phyloP scores from a whole-genome alignment of 2,113 vertebrate genomes.

The Pelvicachromis taeniatus region DNA sequence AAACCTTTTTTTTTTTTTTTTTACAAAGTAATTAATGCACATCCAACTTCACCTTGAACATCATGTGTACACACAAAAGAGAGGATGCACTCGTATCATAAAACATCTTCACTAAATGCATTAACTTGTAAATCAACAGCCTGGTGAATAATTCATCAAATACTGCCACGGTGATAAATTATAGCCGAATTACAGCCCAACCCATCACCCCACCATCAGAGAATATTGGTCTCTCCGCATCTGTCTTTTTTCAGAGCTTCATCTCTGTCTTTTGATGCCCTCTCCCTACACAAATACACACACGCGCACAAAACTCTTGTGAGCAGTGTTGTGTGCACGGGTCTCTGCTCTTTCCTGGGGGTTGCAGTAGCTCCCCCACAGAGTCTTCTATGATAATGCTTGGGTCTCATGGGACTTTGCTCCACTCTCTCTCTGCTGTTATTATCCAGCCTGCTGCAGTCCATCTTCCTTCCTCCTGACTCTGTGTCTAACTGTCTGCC shows the following conservation, averaged over 20 bases:
- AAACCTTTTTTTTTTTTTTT: constrained; percentile 4
- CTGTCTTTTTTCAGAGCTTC: background rate
- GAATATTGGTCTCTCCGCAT: background rate
- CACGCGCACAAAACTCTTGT: background rate
- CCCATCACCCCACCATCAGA: background rate
- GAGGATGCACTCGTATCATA: background rate
- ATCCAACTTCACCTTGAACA: background rate
- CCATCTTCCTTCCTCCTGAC: constrained; percentile 1
- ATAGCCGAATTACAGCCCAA: constrained; percentile 13
- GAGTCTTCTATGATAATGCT: constrained; percentile 10
- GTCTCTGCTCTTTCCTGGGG: constrained; percentile 10
- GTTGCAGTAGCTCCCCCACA: constrained; percentile 3
- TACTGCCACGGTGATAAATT: constrained; percentile 36
- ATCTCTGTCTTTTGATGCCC: background rate
- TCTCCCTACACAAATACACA: background rate
- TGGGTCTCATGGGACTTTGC: constrained; percentile 12
- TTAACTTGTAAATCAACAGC: constrained; percentile 44
- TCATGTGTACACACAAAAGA: background rate
- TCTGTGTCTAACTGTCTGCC: constrained; percentile 17
- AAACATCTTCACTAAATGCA: constrained; percentile 33
- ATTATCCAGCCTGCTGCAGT: constrained; percentile 21
- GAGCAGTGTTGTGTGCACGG: background rate
- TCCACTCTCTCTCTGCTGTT: constrained; percentile 5
- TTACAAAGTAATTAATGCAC: background rate
- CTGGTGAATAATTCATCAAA: constrained; percentile 59